Conservation (phyloP, 1,140 invertebrate species). For the Listronotus oregonensis region DNA sequence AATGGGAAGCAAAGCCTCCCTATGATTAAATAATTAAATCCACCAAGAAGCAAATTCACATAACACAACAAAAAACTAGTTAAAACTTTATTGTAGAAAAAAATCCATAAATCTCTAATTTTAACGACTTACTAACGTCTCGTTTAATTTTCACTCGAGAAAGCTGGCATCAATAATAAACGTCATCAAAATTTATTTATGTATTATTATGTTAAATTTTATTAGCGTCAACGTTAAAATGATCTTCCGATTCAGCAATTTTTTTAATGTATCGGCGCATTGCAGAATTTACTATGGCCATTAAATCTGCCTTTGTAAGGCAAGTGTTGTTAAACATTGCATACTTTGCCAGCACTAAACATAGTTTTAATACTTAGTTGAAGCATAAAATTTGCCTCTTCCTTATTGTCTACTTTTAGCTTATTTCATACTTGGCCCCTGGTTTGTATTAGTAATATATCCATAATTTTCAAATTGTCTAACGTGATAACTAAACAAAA, state of each 20-base stretch:
- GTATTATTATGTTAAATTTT: conserved; percentile 8
- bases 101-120: too few species aligned
- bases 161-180: background rate
- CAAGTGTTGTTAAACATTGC: background rate
- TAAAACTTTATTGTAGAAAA: too few species aligned
- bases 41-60: too few species aligned
- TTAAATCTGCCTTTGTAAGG: conserved; percentile 5
- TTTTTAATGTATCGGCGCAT: background rate
- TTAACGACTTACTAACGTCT: too few species aligned
- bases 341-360: background rate
- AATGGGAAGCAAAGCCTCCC: too few species aligned
- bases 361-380: background rate
- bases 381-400: background rate
- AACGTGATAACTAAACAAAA: too few species aligned
- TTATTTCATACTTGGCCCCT: too few species aligned
- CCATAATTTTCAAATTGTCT: too few species aligned
- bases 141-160: background rate
- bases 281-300: conserved; percentile 1
- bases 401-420: background rate
- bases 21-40: too few species aligned
- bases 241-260: background rate
- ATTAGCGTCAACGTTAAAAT: background rate
- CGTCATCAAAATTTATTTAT: conserved; percentile 1
- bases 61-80: too few species aligned
- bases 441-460: too few species aligned